These are phyloP conservation scores for Epinotia brunnichana DNA, from an alignment of 2,888 invertebrate species.

Conservation along the genomic window DNA sequence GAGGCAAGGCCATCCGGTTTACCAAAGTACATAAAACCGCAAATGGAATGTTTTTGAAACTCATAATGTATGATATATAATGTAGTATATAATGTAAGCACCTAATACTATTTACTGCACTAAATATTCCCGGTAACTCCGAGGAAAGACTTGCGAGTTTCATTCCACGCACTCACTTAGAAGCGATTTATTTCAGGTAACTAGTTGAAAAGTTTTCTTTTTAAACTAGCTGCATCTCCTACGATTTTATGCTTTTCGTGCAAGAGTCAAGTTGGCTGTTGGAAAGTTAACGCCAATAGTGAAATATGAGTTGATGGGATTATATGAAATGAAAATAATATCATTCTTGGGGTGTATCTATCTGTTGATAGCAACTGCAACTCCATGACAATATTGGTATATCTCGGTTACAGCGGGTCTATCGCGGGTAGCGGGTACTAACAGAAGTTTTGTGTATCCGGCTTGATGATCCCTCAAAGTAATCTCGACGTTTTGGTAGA, in stretches of 20 bases:
- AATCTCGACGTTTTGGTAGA: too few species aligned
- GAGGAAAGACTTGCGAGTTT: conserved; percentile 6
- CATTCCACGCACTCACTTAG: conserved; percentile 8
- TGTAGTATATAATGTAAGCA: too few species aligned
- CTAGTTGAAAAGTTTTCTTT: conserved; percentile 26
- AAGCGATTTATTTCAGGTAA: conserved; percentile 22
- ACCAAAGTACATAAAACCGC: too few species aligned
- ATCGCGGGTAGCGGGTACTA: too few species aligned
- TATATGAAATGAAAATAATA: background rate
- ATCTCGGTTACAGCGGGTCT: too few species aligned
- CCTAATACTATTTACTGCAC: background rate
- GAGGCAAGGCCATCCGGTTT: too few species aligned
- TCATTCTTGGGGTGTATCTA: background rate
- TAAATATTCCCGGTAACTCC: background rate
- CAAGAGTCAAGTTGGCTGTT: background rate
- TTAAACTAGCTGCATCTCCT: conserved; percentile 18
- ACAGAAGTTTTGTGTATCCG: too few species aligned
- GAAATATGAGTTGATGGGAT: background rate
- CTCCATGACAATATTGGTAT: too few species aligned
- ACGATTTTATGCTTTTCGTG: background rate
- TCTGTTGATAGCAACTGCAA: too few species aligned
- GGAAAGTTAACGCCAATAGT: background rate
- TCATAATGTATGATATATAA: too few species aligned
- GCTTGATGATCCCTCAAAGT: too few species aligned
- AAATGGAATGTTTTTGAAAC: too few species aligned